Conservation (phyloP, 2,888 invertebrate species). For the Cistogaster globosa region DNA sequence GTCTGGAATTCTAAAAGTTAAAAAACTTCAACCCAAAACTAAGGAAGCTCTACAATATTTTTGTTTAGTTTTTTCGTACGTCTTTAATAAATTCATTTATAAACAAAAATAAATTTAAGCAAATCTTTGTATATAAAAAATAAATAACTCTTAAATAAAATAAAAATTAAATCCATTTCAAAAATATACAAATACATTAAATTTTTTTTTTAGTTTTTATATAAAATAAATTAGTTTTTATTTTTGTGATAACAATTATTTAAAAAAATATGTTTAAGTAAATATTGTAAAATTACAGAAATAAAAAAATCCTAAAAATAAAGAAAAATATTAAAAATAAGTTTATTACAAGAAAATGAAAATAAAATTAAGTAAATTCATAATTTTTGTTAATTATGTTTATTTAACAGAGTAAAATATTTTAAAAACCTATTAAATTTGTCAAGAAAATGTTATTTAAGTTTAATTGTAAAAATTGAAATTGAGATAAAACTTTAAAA, state of each 20-base stretch:
- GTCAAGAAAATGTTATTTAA: constrained; percentile 40
- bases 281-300: constrained; percentile 18
- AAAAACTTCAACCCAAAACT: too few species aligned
- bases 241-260: constrained; percentile 47
- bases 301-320: constrained; percentile 7
- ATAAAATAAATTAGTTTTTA: constrained; percentile 44
- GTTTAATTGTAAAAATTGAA: constrained; percentile 39
- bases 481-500: constrained; percentile 10
- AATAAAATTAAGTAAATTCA: background rate
- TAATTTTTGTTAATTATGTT: constrained; percentile 23
- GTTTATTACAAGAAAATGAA: background rate
- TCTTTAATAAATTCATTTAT: too few species aligned
- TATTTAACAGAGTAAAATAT: constrained; percentile 22
- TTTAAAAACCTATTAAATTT: constrained; percentile 15
- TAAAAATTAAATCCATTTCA: background rate
- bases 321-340: background rate
- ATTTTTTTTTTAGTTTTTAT: background rate
- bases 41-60: too few species aligned
- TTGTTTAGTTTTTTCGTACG: too few species aligned
- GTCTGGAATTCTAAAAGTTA: too few species aligned
- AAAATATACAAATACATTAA: constrained; percentile 14
- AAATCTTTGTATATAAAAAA: too few species aligned
- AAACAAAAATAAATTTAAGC: too few species aligned
- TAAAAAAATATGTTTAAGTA: constrained; percentile 28
- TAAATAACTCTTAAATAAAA: too few species aligned